Base-by-base conservation (phyloP, 1,140 invertebrate genomes). In the Lepidurus arcticus region DNA sequence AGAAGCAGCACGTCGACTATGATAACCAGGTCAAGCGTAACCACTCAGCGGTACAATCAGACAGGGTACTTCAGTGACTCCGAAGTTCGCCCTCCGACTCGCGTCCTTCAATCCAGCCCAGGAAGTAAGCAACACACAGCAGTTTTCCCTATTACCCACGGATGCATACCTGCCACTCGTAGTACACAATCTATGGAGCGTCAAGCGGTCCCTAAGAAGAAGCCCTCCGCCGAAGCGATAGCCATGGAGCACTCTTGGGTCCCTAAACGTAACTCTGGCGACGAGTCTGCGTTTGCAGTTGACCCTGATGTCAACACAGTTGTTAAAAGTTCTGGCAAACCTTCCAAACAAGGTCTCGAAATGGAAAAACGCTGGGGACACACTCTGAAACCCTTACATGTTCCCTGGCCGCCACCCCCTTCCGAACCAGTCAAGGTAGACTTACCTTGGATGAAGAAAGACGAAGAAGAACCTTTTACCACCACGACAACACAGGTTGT, bases 171-270 rank as follows among this genome's bases (percentile, higher is more conserved):
- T 2, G 34, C 75, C 42, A 16, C 42, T 11, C 24, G 75, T 74
- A n/a, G 47, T 44, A 47, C 74, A n/a, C 43, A 34, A 11, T 73
- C 78, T 73, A 65, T 65, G 53, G 53, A 65, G 1, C 53, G 53
- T 16, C 53, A 65, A 7, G 53, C 53, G 16, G 53, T 65, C 53
- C 53, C 53, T 65, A 9, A 21, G 53, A 42, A 47, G 65, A 45
- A 65, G 26, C 78, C 83, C 8, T 89, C 89, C 1, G 86, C 87
- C 0, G 89, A 90, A 82, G 88, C 84, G 3, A 79, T 90, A 76
- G 85, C 86, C 21, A 90, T 90, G 89, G 89, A 90, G 78, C 90
- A 89, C 82, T 83, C 89, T 0, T 90, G 90, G 84, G 78, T 84
- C n/a, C 75, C 80, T 34, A 82, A 80, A 77, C 42, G 80, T 26